Base-by-base conservation (phyloP, 2,888 invertebrate species). In the Drosophila subsilvestris region DNA sequence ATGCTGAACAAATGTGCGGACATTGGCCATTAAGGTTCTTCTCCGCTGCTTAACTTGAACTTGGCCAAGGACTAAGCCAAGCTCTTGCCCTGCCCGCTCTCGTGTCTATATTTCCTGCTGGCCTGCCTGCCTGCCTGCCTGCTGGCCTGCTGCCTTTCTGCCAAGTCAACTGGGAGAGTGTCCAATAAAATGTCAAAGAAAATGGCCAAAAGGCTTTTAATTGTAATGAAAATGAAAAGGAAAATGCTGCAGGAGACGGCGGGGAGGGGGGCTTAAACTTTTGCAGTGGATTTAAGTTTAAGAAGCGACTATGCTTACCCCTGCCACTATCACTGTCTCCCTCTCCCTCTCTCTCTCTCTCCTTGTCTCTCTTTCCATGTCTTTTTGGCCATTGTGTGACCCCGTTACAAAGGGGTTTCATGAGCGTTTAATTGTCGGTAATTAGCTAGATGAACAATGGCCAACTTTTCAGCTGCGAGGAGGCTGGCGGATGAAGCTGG, bases 131-230 rank as follows among this genome's bases (percentile, higher is more conserved):
- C 4, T 14, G 32, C 32, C 12, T 14, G 37, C 37, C 32, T 12
- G 32, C 47, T 27, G n/a, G n/a, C n/a, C n/a, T n/a, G n/a, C 84
- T 57, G 63, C 63, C 49, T 49, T 29, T 42, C 51, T 17, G 58
- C 47, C 55, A 56, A 68, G 56, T 73, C 44, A 48, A 55, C 51
- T 49, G 69, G 42, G 47, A 37, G 49, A 50, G 51, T 53, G 57
- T 66, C 76, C 86, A 85, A 84, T 84, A 87, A 84, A 84, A 74
- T 87, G 88, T 69, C 88, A 87, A 85, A 84, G 86, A 87, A 84
- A 87, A 75, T 63, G 83, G 67, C 75, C 63, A 63, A 66, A 75
- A 73, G 71, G 58, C 82, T 78, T 80, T 87, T 87, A 78, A 84
- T 87, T 87, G 72, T 77, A 74, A 85, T 86, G 84, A 77, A 78